A percentile compares a stretch with the other conserved stretches of the same genome.
Conservation (phyloP, 2,888 invertebrate species). For the Drosophila melanocephala region DNA sequence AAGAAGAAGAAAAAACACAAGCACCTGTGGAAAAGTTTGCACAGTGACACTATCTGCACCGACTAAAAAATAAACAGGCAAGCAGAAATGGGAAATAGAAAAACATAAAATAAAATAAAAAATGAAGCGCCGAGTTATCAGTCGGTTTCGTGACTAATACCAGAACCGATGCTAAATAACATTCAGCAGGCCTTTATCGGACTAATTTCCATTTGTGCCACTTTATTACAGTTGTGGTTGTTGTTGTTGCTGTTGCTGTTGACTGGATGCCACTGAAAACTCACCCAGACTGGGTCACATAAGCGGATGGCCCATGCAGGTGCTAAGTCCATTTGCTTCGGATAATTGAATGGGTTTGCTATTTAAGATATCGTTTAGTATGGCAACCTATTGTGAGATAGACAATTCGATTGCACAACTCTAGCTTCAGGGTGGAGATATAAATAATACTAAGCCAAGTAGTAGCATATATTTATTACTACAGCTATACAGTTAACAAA, state of each 20-base stretch:
- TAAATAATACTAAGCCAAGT: neutral
- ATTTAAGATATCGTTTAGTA: constrained; percentile 21
- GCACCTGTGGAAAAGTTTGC: constrained; percentile 41
- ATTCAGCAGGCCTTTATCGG: constrained; percentile 32
- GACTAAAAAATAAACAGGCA: constrained; percentile 6
- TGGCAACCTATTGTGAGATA: neutral
- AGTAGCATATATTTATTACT: neutral
- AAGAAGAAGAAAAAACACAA: neutral
- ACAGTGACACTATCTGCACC: constrained; percentile 21
- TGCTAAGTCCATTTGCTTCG: constrained; percentile 2
- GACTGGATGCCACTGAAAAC: constrained; percentile 24
- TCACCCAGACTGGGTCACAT: neutral
- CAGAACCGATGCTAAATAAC: constrained; percentile 59
- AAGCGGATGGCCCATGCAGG: constrained; percentile 26
- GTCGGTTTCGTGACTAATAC: constrained; percentile 56
- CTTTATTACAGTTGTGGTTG: constrained; percentile 30
- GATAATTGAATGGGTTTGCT: constrained; percentile 27
- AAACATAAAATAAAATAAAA: neutral
- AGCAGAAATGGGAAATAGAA: neutral
- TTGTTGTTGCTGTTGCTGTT: neutral
- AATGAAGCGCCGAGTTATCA: constrained; percentile 36
- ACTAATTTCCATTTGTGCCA: constrained; percentile 50
- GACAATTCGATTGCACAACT: constrained; percentile 18
- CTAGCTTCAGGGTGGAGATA: neutral
- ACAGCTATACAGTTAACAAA: neutral